Conservation (phyloP, 1,140 invertebrate species). For the Papilio helenus region DNA sequence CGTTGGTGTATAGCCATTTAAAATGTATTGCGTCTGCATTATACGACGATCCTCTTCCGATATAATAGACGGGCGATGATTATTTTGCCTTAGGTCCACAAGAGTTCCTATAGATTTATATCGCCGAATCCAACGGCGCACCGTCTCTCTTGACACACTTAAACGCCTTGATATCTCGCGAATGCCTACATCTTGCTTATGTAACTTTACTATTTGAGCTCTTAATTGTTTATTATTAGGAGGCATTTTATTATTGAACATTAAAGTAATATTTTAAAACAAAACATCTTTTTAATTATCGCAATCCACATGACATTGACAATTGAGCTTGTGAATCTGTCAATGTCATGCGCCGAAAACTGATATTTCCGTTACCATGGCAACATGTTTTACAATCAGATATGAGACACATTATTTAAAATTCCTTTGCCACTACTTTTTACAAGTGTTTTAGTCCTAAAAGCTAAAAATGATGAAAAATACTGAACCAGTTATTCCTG, state of each 20-base stretch:
- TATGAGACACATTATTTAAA: not conserved
- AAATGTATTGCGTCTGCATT: slow-evolving; percentile 2
- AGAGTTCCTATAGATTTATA: not conserved
- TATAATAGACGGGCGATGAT: slow-evolving; percentile 4
- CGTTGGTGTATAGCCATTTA: not conserved
- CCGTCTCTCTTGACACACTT: slow-evolving; percentile 3
- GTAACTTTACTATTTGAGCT: slow-evolving; percentile 8
- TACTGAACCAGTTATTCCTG: slow-evolving; percentile 43
- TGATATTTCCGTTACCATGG: slow-evolving; percentile 31
- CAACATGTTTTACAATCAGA: slow-evolving; percentile 15
- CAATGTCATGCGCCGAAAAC: not conserved
- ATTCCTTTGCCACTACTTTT: not conserved
- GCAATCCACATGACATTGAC: not conserved
- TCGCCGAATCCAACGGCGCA: slow-evolving; percentile 3
- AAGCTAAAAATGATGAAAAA: slow-evolving; percentile 40
- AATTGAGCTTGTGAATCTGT: not conserved
- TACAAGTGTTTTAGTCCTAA: not conserved
- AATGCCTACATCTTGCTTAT: not conserved
- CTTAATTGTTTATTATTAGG: slow-evolving; percentile 7
- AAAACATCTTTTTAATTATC: slow-evolving; percentile 2
- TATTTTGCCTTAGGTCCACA: not conserved
- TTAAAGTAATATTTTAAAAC: not conserved
- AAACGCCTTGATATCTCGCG: not conserved
- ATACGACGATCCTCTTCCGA: not conserved
- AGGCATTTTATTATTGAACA: not conserved